phyloP scores from a whole-genome alignment of 2,113 vertebrate genomes.

The Salvelinus alpinus region DNA sequence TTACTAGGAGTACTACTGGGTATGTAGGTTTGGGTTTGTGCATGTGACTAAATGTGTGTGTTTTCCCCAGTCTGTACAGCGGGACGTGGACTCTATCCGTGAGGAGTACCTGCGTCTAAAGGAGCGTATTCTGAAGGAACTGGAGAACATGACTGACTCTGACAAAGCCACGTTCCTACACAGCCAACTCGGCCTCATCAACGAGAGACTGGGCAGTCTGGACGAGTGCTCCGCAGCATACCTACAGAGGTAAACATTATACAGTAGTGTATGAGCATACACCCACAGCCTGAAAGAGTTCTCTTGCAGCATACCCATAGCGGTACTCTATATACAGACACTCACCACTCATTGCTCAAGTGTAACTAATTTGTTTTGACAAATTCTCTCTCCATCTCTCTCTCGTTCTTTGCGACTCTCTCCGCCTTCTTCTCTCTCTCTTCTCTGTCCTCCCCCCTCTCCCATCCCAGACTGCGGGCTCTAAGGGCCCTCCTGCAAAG shows the following conservation, averaged over 20 bases:
- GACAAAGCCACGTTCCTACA: constrained; percentile 73
- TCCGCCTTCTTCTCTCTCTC: neutral
- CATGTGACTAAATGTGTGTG: neutral
- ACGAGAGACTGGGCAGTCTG: constrained; percentile 83
- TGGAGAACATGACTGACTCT: constrained; percentile 59
- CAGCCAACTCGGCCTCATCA: constrained; percentile 80
- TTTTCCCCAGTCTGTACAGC: constrained; percentile 58
- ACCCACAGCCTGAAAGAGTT: neutral
- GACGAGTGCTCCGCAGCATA: constrained; percentile 83
- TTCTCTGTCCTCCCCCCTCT: neutral
- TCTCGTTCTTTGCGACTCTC: neutral
- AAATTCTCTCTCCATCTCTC: no score
- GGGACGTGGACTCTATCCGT: constrained; percentile 50
- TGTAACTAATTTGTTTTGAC: no score
- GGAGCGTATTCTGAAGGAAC: constrained; percentile 56
- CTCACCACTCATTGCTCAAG: neutral
- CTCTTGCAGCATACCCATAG: constrained; percentile 7
- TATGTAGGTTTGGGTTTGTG: neutral
- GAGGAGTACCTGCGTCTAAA: constrained; percentile 58
- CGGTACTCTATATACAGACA: neutral
- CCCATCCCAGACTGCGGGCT: constrained; percentile 76
- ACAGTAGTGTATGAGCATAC: neutral
- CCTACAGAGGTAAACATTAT: constrained; percentile 78
- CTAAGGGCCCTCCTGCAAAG: constrained; percentile 82
- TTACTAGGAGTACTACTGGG: neutral